These are phyloP conservation scores for Streptopelia turtur DNA, from an alignment of 2,797 vertebrate genomes.

Conservation along the genomic window DNA sequence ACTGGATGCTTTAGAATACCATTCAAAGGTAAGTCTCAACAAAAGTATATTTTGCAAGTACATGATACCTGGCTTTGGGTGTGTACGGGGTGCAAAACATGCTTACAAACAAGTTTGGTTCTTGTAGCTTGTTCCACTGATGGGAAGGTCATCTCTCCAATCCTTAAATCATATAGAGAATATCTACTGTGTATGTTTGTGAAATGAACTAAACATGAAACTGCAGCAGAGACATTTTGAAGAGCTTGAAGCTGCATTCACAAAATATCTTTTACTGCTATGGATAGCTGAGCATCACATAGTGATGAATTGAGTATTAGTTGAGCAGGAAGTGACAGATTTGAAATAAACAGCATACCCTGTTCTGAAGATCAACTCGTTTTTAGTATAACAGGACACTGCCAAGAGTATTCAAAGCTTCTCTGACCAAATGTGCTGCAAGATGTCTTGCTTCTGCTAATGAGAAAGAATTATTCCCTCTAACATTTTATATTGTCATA, in stretches of 20 bases:
- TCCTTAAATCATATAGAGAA: background rate
- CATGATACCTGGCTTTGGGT: fast-evolving
- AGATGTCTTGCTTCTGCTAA: background rate
- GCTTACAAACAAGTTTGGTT: background rate
- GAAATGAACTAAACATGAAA: background rate
- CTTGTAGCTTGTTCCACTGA: background rate
- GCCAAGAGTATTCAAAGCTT: background rate
- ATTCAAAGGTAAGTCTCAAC: conserved; percentile 82
- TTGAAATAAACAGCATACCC: background rate
- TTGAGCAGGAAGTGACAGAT: background rate
- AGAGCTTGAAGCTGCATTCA: background rate
- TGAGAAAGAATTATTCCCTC: background rate
- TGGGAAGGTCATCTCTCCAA: background rate
- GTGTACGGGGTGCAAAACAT: fast-evolving
- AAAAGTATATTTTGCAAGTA: background rate
- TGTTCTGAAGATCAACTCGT: background rate
- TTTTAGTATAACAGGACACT: background rate
- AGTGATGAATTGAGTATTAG: background rate
- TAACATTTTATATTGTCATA: background rate
- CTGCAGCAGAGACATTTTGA: background rate
- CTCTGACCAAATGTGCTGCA: background rate
- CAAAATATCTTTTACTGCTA: background rate
- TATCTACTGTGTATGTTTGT: background rate
- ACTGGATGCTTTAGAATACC: conserved; percentile 86
- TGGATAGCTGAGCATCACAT: background rate